Conservation (phyloP, 2,797 vertebrate species). For the Geotrypetes seraphini region DNA sequence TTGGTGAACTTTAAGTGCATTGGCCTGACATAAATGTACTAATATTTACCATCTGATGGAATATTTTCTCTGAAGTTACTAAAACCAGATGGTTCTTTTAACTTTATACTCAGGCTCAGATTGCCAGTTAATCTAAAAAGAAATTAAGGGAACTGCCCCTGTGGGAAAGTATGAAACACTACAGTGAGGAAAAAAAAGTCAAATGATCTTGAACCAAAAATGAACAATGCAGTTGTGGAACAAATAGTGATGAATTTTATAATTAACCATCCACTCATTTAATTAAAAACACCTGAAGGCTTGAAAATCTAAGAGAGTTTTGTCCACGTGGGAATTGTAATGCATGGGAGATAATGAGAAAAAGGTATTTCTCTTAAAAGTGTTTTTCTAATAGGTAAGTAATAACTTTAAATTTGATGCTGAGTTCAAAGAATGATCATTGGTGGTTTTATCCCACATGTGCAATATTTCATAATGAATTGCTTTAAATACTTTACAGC, state of each 20-base stretch:
- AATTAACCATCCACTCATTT: conserved; percentile 7
- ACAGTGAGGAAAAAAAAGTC: conserved; percentile 7
- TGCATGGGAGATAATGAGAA: too few species aligned
- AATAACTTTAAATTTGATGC: too few species aligned
- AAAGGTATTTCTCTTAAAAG: too few species aligned
- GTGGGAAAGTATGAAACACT: conserved; percentile 33
- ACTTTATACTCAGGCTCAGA: conserved; percentile 57
- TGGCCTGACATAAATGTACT: conserved; percentile 67
- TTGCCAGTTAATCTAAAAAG: conserved; percentile 52
- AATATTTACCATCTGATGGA: conserved; percentile 66
- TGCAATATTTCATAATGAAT: too few species aligned
- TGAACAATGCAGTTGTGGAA: conserved; percentile 15
- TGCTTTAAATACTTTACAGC: too few species aligned
- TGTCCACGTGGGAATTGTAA: too few species aligned
- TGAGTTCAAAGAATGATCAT: too few species aligned
- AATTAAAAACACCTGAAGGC: not conserved
- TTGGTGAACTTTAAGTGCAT: too few species aligned
- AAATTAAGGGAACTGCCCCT: conserved; percentile 48
- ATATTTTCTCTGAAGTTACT: conserved; percentile 56
- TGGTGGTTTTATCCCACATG: too few species aligned
- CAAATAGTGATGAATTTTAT: conserved; percentile 14
- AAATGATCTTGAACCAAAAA: conserved; percentile 13
- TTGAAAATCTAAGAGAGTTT: too few species aligned
- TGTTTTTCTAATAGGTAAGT: too few species aligned
- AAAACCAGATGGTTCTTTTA: conserved; percentile 59